Conservation (phyloP, 2,797 vertebrate species). For the Ptychadena robeensis region DNA sequence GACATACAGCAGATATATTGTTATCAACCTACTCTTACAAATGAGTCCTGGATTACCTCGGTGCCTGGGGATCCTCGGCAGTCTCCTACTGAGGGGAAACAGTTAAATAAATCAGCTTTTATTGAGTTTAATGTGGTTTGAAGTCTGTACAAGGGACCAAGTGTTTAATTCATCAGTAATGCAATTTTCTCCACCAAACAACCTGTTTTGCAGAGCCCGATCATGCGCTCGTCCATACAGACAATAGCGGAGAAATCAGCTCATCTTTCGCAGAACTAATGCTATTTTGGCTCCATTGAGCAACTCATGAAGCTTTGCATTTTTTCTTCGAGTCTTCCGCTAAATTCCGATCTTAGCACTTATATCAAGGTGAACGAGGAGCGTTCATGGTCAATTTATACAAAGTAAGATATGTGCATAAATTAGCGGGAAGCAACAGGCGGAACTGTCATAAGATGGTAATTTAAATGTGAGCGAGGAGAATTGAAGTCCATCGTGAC, state of each 20-base stretch:
- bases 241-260: neutral
- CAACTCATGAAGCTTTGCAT: conserved; percentile 26
- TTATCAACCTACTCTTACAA: conserved; percentile 34
- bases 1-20: conserved; percentile 37
- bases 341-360: conserved; percentile 37
- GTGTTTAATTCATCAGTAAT: conserved; percentile 29
- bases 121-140: conserved; percentile 24
- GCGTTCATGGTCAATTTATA: conserved; percentile 54
- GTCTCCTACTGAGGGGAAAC: conserved; percentile 3
- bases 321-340: conserved; percentile 7
- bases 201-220: neutral
- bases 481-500: neutral
- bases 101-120: conserved; percentile 43
- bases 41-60: conserved; percentile 30
- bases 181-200: conserved; percentile 11
- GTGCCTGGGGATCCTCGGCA: neutral
- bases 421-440: conserved; percentile 23
- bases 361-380: conserved; percentile 50
- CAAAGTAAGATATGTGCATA: conserved; percentile 41
- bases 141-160: neutral
- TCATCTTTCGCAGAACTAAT: conserved; percentile 30
- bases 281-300: conserved; percentile 34
- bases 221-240: neutral
- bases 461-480: conserved; percentile 20
- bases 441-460: conserved; percentile 27